Evolutionary conservation across 2,888 invertebrate genomes (phyloP).

Genomic region (Encarsia formosa): DNA sequence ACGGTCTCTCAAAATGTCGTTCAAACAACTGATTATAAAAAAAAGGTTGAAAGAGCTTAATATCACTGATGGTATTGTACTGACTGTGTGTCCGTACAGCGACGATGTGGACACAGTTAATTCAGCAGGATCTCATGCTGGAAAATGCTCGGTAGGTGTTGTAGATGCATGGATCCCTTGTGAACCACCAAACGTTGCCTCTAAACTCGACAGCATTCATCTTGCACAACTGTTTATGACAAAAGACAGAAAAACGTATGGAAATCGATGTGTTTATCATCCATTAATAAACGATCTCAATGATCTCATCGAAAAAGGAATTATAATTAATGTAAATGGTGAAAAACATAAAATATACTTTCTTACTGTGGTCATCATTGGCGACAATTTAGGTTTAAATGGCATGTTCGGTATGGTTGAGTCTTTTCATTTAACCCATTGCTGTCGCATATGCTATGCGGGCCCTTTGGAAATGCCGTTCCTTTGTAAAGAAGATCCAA

Average conservation of each 20-base stretch:
- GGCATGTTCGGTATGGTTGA: background rate
- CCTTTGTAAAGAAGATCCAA: background rate
- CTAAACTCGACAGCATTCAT: background rate
- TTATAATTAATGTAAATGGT: background rate
- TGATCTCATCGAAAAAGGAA: background rate
- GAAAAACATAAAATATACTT: background rate
- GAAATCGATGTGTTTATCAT: background rate
- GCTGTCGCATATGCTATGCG: slow-evolving; percentile 4
- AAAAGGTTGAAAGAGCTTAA: no score
- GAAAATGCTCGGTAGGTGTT: background rate
- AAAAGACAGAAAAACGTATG: background rate
- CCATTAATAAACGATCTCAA: background rate
- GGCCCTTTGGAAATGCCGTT: background rate
- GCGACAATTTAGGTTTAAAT: slow-evolving; percentile 1
- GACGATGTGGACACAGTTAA: no score
- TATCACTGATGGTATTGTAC: no score
- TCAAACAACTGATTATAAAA: no score
- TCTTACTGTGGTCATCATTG: background rate
- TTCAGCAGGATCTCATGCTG: background rate
- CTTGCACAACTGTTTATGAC: background rate
- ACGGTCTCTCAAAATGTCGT: no score
- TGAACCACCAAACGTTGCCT: background rate
- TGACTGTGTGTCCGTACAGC: no score
- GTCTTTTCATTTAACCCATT: background rate
- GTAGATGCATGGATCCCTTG: background rate